These are phyloP conservation scores for Falco naumanni DNA, from an alignment of 2,797 vertebrate genomes.

Conservation along the genomic window DNA sequence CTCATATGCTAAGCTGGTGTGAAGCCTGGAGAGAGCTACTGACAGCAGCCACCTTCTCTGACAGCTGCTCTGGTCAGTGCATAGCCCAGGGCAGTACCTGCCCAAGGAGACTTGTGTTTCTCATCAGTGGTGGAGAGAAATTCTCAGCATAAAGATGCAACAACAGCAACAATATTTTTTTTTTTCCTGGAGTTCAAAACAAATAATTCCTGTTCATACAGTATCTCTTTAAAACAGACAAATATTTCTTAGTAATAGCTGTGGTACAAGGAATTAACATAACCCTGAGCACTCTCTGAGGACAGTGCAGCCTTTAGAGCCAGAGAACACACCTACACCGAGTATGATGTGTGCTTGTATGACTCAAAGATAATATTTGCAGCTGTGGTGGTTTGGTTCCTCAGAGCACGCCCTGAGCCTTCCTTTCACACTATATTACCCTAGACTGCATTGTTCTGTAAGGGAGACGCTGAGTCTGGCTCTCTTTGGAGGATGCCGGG, in stretches of 20 bases:
- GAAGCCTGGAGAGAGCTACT: background rate
- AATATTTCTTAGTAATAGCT: background rate
- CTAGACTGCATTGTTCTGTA: slow-evolving; percentile 17
- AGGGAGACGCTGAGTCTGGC: slow-evolving; percentile 7
- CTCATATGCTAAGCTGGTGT: background rate
- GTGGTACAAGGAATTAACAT: background rate
- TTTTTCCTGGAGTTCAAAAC: background rate
- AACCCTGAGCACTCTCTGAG: slow-evolving; percentile 4
- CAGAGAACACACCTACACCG: slow-evolving; percentile 26
- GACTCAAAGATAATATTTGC: slow-evolving; percentile 49
- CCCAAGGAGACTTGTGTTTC: background rate
- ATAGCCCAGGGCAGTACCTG: rapidly evolving
- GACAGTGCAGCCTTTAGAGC: background rate
- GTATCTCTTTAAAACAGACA: background rate
- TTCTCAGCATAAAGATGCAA: background rate
- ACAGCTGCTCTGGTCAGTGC: background rate
- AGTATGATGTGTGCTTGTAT: background rate
- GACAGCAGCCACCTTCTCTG: background rate
- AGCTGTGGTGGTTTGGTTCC: slow-evolving; percentile 4
- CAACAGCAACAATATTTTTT: background rate
- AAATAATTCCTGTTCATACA: background rate
- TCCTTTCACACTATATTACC: slow-evolving; percentile 24
- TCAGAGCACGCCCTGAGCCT: background rate
- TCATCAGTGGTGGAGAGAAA: rapidly evolving
- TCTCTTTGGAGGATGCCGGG: background rate